These are phyloP conservation scores for Epistrophe eligans DNA, from an alignment of 2,888 invertebrate species.

Conservation along the genomic window DNA sequence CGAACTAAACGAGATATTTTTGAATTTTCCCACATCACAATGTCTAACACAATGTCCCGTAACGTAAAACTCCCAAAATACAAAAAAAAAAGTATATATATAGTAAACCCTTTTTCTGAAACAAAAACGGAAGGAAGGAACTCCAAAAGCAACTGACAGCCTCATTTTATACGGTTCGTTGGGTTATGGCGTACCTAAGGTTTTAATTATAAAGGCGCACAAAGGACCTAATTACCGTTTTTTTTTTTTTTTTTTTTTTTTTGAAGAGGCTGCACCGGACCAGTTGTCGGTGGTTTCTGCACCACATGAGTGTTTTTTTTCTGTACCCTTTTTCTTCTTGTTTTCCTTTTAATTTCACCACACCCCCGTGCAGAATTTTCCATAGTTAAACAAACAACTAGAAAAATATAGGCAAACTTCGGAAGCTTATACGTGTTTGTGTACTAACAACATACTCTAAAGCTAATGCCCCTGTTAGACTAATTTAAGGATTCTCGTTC, in stretches of 20 bases:
- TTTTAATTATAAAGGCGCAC: conserved; percentile 76
- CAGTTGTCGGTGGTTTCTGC: conserved; percentile 71
- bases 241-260: conserved; percentile 8
- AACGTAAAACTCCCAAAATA: conserved; percentile 34
- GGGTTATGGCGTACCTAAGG: conserved; percentile 71
- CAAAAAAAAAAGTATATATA: neutral
- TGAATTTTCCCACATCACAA: conserved; percentile 56
- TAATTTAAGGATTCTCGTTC: conserved; percentile 70
- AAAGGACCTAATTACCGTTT: conserved; percentile 76
- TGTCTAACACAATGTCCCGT: conserved; percentile 57
- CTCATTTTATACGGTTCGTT: conserved; percentile 75
- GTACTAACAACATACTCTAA: neutral
- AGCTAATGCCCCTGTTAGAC: conserved; percentile 60
- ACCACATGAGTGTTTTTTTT: conserved; percentile 61
- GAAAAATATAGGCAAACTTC: conserved; percentile 16
- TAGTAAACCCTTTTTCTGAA: conserved; percentile 15
- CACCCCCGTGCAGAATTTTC: conserved; percentile 56
- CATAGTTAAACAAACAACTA: conserved; percentile 57
- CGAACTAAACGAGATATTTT: conserved; percentile 58
- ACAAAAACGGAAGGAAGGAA: conserved; percentile 69
- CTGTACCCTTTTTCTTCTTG: conserved; percentile 29
- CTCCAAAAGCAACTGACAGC: conserved; percentile 73
- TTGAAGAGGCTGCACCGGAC: conserved; percentile 74
- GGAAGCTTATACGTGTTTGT: conserved; percentile 37
- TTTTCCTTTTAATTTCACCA: conserved; percentile 63